A percentile compares a stretch with the other conserved stretches of the same genome.
Conservation (phyloP, 2,888 invertebrate species). For the Germaria angustata region DNA sequence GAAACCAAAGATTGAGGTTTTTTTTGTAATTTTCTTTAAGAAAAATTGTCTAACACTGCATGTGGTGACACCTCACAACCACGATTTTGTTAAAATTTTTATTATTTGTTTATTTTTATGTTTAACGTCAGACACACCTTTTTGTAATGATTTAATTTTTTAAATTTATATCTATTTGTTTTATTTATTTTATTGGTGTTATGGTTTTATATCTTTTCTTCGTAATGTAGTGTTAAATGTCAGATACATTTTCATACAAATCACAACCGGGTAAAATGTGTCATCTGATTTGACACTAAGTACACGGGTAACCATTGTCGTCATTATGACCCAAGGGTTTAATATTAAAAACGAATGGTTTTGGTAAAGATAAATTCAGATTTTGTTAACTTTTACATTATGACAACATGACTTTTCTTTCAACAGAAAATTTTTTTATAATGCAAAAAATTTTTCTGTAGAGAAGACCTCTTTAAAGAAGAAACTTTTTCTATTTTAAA, state of each 20-base stretch:
- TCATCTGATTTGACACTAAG: conserved; percentile 21
- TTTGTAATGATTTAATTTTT: conserved; percentile 52
- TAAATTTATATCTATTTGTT: conserved; percentile 27
- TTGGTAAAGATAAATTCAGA: neutral
- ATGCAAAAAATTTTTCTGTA: neutral
- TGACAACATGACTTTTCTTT: no score
- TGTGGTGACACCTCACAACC: conserved; percentile 26
- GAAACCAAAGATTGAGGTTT: neutral
- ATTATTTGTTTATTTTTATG: conserved; percentile 41
- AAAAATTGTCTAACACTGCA: conserved; percentile 4
- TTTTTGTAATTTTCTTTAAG: neutral
- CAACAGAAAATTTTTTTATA: neutral
- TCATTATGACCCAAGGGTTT: conserved; percentile 1
- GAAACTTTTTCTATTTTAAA: neutral
- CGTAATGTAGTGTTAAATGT: conserved; percentile 13
- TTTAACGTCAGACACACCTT: conserved; percentile 51
- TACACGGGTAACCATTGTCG: neutral
- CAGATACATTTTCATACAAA: conserved; percentile 13
- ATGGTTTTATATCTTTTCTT: neutral
- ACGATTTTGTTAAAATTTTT: neutral
- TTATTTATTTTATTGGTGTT: neutral
- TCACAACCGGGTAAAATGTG: neutral
- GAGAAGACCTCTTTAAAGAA: no score
- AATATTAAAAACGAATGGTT: neutral
- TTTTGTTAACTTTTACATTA: neutral